Conservation (phyloP, 1,140 invertebrate genomes). For the Lasioglossum baleicum region DNA sequence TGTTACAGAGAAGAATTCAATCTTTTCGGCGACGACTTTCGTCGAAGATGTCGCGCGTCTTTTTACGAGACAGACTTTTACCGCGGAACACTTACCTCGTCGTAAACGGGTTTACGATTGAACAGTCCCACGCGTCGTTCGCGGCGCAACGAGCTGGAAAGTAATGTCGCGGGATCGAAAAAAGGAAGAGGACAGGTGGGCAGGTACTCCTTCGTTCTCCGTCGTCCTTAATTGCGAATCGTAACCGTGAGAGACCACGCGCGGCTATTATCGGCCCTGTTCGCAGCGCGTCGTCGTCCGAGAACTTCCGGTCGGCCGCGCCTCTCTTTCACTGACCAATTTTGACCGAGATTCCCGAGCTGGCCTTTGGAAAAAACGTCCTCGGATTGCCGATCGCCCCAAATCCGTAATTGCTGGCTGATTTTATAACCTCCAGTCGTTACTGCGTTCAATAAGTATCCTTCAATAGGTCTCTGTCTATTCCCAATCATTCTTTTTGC, state of each 20-base stretch:
- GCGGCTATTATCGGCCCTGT: conserved; percentile 38
- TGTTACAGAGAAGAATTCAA: no score
- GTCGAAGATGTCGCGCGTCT: no score
- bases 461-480: no score
- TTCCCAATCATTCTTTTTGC: no score
- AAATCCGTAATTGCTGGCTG: no score
- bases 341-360: background rate
- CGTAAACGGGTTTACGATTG: conserved; percentile 8
- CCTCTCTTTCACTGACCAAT: conserved; percentile 9
- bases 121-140: background rate
- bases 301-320: conserved; percentile 42
- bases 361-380: no score
- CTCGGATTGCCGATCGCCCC: no score
- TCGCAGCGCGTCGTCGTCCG: background rate
- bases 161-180: background rate
- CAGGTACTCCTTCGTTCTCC: background rate
- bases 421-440: no score
- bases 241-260: conserved; percentile 30
- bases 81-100: background rate
- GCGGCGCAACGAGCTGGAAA: background rate
- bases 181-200: background rate
- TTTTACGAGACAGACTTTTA: no score
- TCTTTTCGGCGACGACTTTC: no score
- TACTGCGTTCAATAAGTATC: no score
- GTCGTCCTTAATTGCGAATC: background rate